Conservation (phyloP, 1,140 invertebrate species). For the Lepidostoma basale region DNA sequence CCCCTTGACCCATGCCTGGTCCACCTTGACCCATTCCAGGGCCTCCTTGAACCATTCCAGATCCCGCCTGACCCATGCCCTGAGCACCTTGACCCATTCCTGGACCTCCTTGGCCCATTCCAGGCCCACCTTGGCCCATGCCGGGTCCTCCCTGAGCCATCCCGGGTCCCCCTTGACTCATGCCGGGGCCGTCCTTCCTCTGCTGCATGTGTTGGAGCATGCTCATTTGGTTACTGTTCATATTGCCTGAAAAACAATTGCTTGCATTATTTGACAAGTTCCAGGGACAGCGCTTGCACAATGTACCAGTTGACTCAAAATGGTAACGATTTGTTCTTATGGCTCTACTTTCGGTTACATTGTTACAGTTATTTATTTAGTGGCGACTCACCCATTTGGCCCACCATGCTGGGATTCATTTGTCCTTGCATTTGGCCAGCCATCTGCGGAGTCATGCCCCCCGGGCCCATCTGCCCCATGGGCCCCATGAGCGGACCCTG, state of each 20-base stretch:
- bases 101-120: slow-evolving; percentile 31
- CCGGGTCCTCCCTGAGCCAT: slow-evolving; percentile 40
- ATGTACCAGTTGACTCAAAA: too few species aligned
- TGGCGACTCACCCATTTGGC: slow-evolving; percentile 52
- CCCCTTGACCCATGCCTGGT: slow-evolving; percentile 32
- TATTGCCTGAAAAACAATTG: slow-evolving; percentile 48
- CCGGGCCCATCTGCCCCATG: slow-evolving; percentile 60
- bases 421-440: slow-evolving; percentile 35
- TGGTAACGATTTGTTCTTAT: too few species aligned
- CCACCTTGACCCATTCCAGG: slow-evolving; percentile 50
- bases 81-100: slow-evolving; percentile 41
- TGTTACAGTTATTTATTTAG: background rate
- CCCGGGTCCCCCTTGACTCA: slow-evolving; percentile 33
- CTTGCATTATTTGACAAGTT: too few species aligned
- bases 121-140: slow-evolving; percentile 49
- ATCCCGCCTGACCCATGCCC: slow-evolving; percentile 50
- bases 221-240: slow-evolving; percentile 61
- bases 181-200: background rate
- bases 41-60: slow-evolving; percentile 39
- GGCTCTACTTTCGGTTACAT: too few species aligned
- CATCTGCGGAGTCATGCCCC: slow-evolving; percentile 49
- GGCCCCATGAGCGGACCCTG: slow-evolving; percentile 52
- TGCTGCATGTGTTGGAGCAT: slow-evolving; percentile 51
- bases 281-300: too few species aligned
- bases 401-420: slow-evolving; percentile 50